Base-by-base conservation (phyloP, 2,888 invertebrate genomes). In the Drosophila incognita region DNA sequence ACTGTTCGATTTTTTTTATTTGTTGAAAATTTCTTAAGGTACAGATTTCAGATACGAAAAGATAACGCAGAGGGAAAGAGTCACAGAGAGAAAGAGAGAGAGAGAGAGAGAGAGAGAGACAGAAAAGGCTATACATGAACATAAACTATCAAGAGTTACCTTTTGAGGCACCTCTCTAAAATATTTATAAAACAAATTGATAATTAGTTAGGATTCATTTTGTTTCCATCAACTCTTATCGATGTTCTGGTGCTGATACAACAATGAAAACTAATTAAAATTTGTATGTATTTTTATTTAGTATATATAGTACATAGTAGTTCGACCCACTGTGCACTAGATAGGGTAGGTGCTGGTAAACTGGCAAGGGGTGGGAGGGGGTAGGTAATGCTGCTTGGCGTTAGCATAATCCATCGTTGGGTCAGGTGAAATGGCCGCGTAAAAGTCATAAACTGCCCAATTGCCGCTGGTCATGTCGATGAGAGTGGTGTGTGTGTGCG, bases 401-500 rank as follows among this genome's bases (percentile, higher is more conserved):
- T 18, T 52, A 76, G 71, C 72, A 76, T 87, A 83, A 81, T 82
- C 69, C 21, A n/a, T 64, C 58, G 51, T 49, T 58, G 69, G 74
- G 54, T 70, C 87, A 84, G 72, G 89, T 89, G 89, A 86, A 86
- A 86, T 86, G 86, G 79, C 40, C 70, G 76, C 74, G 79, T 77
- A 86, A 89, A 83, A 86, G 76, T 76, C 87, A 83, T 87, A 89
- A 89, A 83, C 69, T 71, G 84, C 40, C 73, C 87, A 75, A 71
- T 54, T 38, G 79, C 58, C 64, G 66, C 51, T 73, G 52, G 62
- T 66, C 54, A 69, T 71, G 65, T 66, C 79, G 68, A 80, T 76
- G 64, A 61, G 68, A 49, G 8, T 18, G 27, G 49, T 35, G 27
- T 31, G 15, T 11, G 31, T 52, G 36, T 38, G 56, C 11, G 56